Evolutionary conservation across 2,113 vertebrate genomes (phyloP), one percentile per base, ranked within the genome.

Genomic region (Poeciliopsis turrubarensis): DNA sequence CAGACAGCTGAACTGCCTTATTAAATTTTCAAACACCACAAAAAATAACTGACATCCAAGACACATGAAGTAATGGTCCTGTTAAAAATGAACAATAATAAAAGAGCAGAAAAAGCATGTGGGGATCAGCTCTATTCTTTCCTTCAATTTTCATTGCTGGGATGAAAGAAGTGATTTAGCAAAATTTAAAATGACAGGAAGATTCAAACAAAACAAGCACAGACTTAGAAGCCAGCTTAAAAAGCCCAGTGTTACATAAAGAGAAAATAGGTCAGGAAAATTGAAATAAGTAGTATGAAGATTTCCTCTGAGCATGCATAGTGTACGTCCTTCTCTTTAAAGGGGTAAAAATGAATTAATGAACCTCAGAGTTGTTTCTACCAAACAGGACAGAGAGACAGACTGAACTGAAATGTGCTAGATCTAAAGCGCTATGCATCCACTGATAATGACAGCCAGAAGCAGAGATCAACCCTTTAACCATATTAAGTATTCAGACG

Each of bases 401-500:
- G 32, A 64, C 47, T 79, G n/a, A 34, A 61, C 47, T 79, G 27
- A 64, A 66, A 70, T 67, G 60, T 30, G 67, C 66, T 65, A 41
- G 26, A 32, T 29, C 39, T 34, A 44, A 75, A 62, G 39, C 26
- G 32, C 73, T 71, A 13, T 27, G 68, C 72, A 61, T 39, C 72
- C 74, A 65, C 47, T 27, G 65, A 54, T 68, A 82, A 69, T 60
- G 61, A 76, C 57, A 70, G 70, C 70, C 80, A n/a, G 75, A 70
- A 81, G 70, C 78, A 44, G 29, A 29, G 67, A 76, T 32, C 22
- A 76, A 72, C 62, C 39, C 74, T 86, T 81, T 80, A 81, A 84
- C 75, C 78, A 37, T 73, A 84, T 83, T 78, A 76, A 85, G 87
- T 84, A 84, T 84, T 88, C 54, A 82, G 72, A 81, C 69, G 79